A percentile compares a stretch with the other conserved stretches of the same genome.
Conservation (phyloP, 2,797 vertebrate species). For the Lerista edwardsae region DNA sequence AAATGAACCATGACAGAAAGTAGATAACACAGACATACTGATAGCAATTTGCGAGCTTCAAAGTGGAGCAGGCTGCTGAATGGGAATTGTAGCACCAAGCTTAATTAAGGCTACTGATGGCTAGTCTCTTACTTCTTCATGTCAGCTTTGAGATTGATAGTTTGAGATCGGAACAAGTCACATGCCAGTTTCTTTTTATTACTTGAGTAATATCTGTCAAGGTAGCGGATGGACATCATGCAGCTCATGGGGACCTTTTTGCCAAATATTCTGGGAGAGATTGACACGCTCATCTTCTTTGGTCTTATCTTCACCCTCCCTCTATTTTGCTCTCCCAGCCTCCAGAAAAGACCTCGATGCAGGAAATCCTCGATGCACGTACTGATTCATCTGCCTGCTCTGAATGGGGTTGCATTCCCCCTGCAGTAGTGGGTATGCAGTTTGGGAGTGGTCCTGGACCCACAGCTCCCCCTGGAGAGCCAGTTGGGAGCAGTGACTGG, state of each 20-base stretch:
- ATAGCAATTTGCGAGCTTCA: constrained; percentile 45
- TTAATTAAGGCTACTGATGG: not conserved
- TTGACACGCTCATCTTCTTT: not conserved
- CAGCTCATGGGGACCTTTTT: not conserved
- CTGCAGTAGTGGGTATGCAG: too few species aligned
- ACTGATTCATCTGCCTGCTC: too few species aligned
- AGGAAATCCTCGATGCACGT: too few species aligned
- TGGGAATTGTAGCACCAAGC: not conserved
- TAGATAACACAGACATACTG: not conserved
- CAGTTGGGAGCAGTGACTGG: too few species aligned
- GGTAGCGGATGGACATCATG: not conserved
- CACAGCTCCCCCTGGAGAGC: too few species aligned
- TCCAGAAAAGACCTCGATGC: too few species aligned
- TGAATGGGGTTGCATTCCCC: too few species aligned
- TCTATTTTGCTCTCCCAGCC: too few species aligned
- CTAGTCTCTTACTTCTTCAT: constrained; percentile 26
- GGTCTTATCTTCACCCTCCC: not conserved
- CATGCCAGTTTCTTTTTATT: not conserved
- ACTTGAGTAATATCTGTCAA: not conserved
- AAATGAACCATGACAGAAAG: constrained; percentile 57
- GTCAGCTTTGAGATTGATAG: not conserved
- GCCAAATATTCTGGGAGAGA: not conserved
- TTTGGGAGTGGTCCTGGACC: too few species aligned
- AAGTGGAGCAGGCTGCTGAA: constrained; percentile 1
- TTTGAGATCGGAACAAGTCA: not conserved